Evolutionary conservation across 2,113 vertebrate genomes (phyloP).

Genomic region (Tapirus terrestris): DNA sequence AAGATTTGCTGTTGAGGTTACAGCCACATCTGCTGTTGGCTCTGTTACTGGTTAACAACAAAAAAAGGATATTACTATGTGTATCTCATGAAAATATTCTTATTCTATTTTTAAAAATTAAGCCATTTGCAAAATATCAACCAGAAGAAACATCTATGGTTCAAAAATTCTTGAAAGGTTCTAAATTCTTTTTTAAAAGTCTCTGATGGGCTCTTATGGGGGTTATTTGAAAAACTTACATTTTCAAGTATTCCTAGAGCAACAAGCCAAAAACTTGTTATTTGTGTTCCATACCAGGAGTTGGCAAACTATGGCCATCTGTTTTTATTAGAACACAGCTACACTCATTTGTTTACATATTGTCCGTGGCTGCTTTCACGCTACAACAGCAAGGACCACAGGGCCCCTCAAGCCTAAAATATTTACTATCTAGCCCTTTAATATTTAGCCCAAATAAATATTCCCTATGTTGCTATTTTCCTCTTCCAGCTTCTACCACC

Average conservation of each 20-base stretch:
- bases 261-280: conserved; percentile 17
- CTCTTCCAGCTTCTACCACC: background rate
- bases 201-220: background rate
- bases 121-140: conserved; percentile 2
- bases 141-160: background rate
- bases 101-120: background rate
- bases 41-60: background rate
- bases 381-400: background rate
- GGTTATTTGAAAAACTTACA: background rate
- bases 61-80: conserved; percentile 33
- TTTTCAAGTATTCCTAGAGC: background rate
- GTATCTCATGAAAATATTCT: background rate
- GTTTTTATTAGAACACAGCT: background rate
- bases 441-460: conserved; percentile 45
- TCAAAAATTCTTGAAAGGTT: conserved; percentile 43
- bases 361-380: background rate
- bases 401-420: background rate
- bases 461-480: background rate
- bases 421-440: background rate
- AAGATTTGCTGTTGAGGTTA: conserved; percentile 34
- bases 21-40: background rate
- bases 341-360: background rate
- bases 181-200: background rate
- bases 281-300: background rate
- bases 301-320: background rate